Conservation (phyloP, 1,140 invertebrate species). For the Telenomus remus region DNA sequence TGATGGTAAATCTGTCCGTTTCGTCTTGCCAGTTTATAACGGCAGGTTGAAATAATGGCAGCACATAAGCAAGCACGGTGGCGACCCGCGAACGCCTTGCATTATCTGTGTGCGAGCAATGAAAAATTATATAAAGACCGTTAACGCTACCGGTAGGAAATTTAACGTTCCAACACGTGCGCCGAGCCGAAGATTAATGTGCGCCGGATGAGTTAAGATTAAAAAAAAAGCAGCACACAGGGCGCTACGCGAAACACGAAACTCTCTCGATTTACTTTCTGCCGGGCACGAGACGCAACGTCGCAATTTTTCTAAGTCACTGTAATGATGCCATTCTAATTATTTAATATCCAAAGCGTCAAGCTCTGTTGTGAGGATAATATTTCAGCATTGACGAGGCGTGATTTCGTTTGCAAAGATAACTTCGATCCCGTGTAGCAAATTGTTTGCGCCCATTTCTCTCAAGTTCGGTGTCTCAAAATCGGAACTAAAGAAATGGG, state of each 20-base stretch:
- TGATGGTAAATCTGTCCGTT: constrained; percentile 36
- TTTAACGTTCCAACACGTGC: constrained; percentile 61
- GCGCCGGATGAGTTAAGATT: constrained; percentile 56
- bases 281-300: constrained; percentile 14
- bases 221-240: constrained; percentile 47
- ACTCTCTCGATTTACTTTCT: constrained; percentile 46
- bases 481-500: no score
- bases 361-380: constrained; percentile 18
- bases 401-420: neutral
- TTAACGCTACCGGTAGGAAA: constrained; percentile 56
- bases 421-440: neutral
- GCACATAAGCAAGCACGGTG: constrained; percentile 44
- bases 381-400: constrained; percentile 27
- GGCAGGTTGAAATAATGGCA: constrained; percentile 54
- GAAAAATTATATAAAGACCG: constrained; percentile 64
- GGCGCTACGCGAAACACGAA: constrained; percentile 54
- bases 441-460: no score
- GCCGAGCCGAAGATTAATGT: constrained; percentile 60
- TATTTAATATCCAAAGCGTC: constrained; percentile 37
- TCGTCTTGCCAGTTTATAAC: constrained; percentile 45
- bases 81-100: constrained; percentile 51
- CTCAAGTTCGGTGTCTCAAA: no score
- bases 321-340: constrained; percentile 44
- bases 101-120: constrained; percentile 54
- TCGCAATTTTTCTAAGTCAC: constrained; percentile 51